phyloP scores from a whole-genome alignment of 2,888 invertebrate species.

The Caenorhabditis panamensis region DNA sequence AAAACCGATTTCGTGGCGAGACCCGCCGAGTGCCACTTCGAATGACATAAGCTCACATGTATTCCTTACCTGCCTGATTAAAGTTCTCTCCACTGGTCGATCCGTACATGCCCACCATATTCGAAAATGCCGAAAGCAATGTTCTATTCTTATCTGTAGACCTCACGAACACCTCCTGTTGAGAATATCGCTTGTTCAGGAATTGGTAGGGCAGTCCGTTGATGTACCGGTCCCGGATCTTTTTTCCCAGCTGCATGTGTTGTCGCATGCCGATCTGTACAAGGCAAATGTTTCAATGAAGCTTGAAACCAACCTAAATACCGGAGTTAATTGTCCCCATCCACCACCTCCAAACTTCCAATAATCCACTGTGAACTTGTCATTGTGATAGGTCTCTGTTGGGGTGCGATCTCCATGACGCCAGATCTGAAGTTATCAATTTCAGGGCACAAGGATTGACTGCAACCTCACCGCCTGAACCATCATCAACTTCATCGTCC shows the following conservation, averaged over 20 bases:
- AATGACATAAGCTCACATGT: too few relatives aligned
- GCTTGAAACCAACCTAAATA: too few relatives aligned
- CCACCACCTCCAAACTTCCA: slow-evolving; percentile 71
- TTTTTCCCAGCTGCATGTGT: slow-evolving; percentile 64
- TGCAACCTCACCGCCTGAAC: slow-evolving; percentile 49
- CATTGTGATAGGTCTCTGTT: slow-evolving; percentile 57
- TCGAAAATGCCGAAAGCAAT: slow-evolving; percentile 83
- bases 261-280: slow-evolving; percentile 66
- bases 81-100: slow-evolving; percentile 19
- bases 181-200: slow-evolving; percentile 30
- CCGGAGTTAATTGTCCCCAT: slow-evolving; percentile 70
- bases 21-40: too few relatives aligned
- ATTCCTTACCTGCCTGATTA: slow-evolving; percentile 22
- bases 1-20: too few relatives aligned
- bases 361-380: slow-evolving; percentile 60
- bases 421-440: slow-evolving; percentile 65
- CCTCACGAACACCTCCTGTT: slow-evolving; percentile 83
- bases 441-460: not conserved
- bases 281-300: too few relatives aligned
- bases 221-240: slow-evolving; percentile 63
- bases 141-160: slow-evolving; percentile 92
- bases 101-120: slow-evolving; percentile 75
- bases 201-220: slow-evolving; percentile 54
- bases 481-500: slow-evolving; percentile 52
- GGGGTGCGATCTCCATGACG: slow-evolving; percentile 76